These are phyloP conservation scores for Ophiodon elongatus DNA, from an alignment of 2,113 vertebrate species.

Conservation along the genomic window DNA sequence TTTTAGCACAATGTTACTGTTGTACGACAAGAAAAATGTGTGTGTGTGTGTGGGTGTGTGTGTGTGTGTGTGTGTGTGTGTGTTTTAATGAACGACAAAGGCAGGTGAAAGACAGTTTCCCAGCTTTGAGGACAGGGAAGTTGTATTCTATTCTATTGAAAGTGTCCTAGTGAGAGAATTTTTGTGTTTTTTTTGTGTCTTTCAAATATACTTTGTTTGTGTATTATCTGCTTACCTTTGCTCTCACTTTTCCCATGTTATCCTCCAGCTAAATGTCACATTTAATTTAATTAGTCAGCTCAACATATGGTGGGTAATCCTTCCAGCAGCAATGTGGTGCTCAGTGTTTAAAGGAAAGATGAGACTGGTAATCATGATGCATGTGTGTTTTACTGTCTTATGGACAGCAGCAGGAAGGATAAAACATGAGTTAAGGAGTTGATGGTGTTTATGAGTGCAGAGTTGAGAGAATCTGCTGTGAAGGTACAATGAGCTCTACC, in stretches of 20 bases:
- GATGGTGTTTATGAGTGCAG: slow-evolving; percentile 6
- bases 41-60: no score
- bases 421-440: slow-evolving; percentile 23
- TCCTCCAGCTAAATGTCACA: slow-evolving; percentile 38
- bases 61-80: no score
- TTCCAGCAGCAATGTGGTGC: slow-evolving; percentile 28
- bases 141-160: neutral
- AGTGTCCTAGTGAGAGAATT: neutral
- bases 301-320: slow-evolving; percentile 37
- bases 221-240: slow-evolving; percentile 3
- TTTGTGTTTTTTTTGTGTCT: no score
- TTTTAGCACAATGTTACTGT: neutral
- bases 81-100: neutral
- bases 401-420: slow-evolving; percentile 6
- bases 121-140: neutral
- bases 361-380: neutral
- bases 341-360: slow-evolving; percentile 11
- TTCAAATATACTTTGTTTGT: neutral
- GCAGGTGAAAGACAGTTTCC: neutral
- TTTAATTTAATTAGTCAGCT: slow-evolving; percentile 45
- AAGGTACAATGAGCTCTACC: slow-evolving; percentile 42
- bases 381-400: slow-evolving; percentile 9
- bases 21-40: no score
- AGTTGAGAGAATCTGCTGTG: neutral
- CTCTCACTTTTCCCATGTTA: neutral